Conservation (phyloP, 2,797 vertebrate genomes). For the Toxotes lorentzi region DNA sequence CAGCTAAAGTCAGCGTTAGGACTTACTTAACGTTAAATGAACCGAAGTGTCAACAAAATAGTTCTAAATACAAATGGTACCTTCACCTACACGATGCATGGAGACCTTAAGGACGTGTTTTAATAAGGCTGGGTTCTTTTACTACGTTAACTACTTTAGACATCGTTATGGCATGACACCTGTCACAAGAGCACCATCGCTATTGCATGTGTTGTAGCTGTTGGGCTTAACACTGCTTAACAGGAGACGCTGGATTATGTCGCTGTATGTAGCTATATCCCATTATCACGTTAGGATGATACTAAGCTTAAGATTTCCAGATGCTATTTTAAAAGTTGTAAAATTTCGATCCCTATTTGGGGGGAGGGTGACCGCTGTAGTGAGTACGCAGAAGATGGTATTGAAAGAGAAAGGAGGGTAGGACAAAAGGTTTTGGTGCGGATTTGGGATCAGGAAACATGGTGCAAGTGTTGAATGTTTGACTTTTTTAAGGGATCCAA, state of each 20-base stretch:
- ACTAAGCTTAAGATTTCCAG: not conserved
- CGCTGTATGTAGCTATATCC: not conserved
- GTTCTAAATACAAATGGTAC: not conserved
- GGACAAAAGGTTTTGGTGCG: not conserved
- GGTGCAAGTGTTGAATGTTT: not conserved
- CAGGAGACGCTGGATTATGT: not conserved
- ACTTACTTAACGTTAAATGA: conserved; percentile 25
- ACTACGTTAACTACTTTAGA: not conserved
- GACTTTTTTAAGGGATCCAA: not conserved
- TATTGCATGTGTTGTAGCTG: conserved; percentile 5
- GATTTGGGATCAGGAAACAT: conserved; percentile 23
- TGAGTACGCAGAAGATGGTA: not conserved
- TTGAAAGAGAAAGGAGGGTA: not conserved
- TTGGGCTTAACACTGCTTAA: not conserved
- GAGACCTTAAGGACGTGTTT: not conserved
- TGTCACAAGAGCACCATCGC: conserved; percentile 60
- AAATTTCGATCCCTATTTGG: not conserved
- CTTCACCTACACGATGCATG: not conserved
- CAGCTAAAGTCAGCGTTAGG: conserved; percentile 27
- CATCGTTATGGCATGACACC: conserved; percentile 44
- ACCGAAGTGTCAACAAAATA: conserved; percentile 19
- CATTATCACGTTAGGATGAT: not conserved
- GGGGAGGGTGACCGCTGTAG: not conserved
- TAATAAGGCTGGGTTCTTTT: not conserved
- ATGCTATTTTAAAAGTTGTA: not conserved